Evolutionary conservation across 2,113 vertebrate species (phyloP).

Genomic region (Sinocyclocheilus anshuiensis): DNA sequence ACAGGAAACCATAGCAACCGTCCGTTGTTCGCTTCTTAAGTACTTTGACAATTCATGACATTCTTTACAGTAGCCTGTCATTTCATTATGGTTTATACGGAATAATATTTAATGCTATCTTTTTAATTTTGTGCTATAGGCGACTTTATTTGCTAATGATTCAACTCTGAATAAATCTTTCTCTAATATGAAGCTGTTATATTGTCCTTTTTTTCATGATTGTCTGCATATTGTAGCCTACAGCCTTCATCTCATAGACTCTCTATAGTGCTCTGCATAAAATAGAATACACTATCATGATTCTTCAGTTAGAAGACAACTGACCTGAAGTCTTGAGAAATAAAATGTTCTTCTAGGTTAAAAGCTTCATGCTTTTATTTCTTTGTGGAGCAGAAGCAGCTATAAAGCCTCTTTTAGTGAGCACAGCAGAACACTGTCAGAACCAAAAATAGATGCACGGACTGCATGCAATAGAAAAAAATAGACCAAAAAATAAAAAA

Average conservation of each 20-base stretch:
- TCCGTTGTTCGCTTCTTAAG: not conserved
- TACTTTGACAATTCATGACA: not conserved
- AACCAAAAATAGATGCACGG: not conserved
- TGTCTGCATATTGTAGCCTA: not conserved
- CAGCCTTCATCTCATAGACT: not conserved
- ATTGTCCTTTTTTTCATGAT: no score
- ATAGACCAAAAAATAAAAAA: not conserved
- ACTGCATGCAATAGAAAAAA: not conserved
- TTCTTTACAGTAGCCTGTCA: not conserved
- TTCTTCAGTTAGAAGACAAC: not conserved
- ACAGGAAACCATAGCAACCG: not conserved
- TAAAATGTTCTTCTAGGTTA: not conserved
- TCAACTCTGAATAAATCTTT: not conserved
- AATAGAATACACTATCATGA: not conserved
- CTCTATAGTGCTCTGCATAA: no score
- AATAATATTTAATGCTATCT: not conserved
- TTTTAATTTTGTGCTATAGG: not conserved
- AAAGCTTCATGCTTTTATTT: conserved; percentile 5
- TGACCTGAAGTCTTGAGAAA: not conserved
- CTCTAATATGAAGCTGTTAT: not conserved
- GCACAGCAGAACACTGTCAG: not conserved
- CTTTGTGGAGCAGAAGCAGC: not conserved
- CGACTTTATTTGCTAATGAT: no score
- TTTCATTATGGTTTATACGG: not conserved
- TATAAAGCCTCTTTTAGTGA: not conserved